phyloP scores from a whole-genome alignment of 2,113 vertebrate genomes.

The Pagrus major region DNA sequence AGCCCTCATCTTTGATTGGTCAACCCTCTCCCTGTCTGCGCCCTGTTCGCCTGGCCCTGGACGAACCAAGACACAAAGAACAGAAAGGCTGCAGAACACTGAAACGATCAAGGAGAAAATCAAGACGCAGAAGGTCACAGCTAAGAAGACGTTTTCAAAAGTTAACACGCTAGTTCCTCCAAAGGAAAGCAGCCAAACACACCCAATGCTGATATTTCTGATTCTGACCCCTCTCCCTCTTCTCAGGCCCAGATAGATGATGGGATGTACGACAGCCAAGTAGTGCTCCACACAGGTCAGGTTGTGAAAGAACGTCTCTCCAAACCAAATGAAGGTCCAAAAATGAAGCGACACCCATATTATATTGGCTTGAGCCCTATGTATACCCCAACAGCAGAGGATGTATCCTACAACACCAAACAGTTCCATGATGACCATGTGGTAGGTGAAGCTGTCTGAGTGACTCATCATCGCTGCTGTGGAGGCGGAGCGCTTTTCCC shows the following conservation, averaged over 20 bases:
- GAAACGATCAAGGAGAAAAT: rapidly evolving
- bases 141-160: rapidly evolving
- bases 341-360: rapidly evolving
- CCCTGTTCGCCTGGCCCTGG: not conserved
- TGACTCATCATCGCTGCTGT: not conserved
- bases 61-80: not conserved
- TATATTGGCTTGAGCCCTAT: rapidly evolving
- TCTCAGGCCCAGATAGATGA: conserved; percentile 41
- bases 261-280: conserved; percentile 48
- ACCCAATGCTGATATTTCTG: not conserved
- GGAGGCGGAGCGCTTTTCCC: not conserved
- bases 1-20: conserved; percentile 19
- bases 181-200: conserved; percentile 10
- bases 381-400: rapidly evolving
- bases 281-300: conserved; percentile 51
- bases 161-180: rapidly evolving
- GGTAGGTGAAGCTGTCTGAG: conserved; percentile 22
- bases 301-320: not conserved
- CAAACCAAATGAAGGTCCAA: not conserved
- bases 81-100: not conserved
- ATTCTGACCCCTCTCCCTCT: conserved; percentile 7
- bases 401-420: not conserved
- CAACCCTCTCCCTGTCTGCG: not conserved
- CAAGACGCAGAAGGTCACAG: rapidly evolving
- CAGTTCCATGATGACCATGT: conserved; percentile 10